phyloP scores from a whole-genome alignment of 2,888 invertebrate species.

The Zygaena filipendulae region DNA sequence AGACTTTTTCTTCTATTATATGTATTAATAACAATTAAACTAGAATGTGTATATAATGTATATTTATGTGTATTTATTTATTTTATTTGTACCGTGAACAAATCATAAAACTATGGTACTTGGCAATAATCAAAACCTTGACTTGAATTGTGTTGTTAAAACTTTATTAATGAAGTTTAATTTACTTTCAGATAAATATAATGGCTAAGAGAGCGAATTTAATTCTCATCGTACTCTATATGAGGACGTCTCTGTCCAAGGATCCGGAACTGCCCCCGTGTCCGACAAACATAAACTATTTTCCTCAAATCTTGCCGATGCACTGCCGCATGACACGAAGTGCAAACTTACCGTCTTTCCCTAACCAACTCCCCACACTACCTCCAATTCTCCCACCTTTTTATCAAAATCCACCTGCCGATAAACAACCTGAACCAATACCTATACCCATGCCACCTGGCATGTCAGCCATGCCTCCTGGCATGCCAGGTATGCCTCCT shows the following conservation, averaged over 20 bases:
- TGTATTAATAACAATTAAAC: too few species aligned
- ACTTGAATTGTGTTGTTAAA: too few species aligned
- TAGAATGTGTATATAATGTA: too few species aligned
- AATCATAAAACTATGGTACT: too few species aligned
- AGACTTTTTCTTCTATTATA: too few species aligned
- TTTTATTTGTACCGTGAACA: too few species aligned
- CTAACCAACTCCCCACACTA: conserved; percentile 15
- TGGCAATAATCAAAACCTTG: too few species aligned
- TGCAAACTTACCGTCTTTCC: conserved; percentile 12
- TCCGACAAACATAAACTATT: conserved; percentile 39
- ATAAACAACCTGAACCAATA: conserved; percentile 22
- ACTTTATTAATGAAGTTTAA: too few species aligned
- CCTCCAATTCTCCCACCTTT: conserved; percentile 21
- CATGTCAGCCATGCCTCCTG: conserved; percentile 13
- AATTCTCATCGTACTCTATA: too few species aligned
- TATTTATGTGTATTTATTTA: too few species aligned
- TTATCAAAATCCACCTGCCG: conserved; percentile 22
- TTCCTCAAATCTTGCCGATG: conserved; percentile 53
- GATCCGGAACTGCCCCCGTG: conserved; percentile 42
- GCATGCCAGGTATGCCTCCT: conserved; percentile 5
- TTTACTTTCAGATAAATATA: too few species aligned
- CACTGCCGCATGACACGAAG: conserved; percentile 48
- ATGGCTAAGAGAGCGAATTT: too few species aligned
- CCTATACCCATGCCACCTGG: conserved; percentile 24
- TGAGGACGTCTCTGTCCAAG: conserved; percentile 20